Conservation (phyloP, 1,140 invertebrate species). For the Pogonomyrmex californicus region DNA sequence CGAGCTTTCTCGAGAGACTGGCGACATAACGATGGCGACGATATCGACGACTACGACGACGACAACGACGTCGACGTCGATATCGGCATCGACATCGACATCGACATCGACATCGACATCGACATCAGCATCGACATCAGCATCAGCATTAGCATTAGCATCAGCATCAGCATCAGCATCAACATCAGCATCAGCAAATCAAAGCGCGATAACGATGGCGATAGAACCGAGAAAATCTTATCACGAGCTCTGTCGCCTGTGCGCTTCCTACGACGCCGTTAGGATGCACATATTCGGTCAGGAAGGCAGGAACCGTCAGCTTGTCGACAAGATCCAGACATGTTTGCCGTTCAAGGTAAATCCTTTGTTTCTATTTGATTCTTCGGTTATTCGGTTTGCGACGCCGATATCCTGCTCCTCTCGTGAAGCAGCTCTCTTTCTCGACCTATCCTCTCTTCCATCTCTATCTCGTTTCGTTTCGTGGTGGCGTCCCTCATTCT, state of each 20-base stretch:
- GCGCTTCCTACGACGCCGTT: conserved; percentile 86
- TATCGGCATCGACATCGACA: conserved; percentile 44
- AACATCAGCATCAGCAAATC: no score
- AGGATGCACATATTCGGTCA: conserved; percentile 87
- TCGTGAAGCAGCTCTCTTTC: background rate
- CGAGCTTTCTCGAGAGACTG: conserved; percentile 19
- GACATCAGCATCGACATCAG: no score
- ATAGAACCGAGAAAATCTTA: conserved; percentile 83
- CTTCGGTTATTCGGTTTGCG: background rate
- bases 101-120: no score
- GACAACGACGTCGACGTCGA: conserved; percentile 64
- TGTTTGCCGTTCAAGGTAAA: conserved; percentile 87
- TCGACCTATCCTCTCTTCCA: background rate
- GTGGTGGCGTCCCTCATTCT: conserved; percentile 1
- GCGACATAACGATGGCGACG: conserved; percentile 34
- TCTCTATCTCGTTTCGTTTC: conserved; percentile 2
- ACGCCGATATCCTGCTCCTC: conserved; percentile 3
- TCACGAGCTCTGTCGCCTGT: conserved; percentile 87
- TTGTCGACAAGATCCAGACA: conserved; percentile 86
- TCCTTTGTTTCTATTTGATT: conserved; percentile 38
- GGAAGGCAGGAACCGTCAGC: conserved; percentile 86
- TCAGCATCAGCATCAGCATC: no score
- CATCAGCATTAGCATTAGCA: no score
- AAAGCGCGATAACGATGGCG: conserved; percentile 48
- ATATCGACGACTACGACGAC: conserved; percentile 54